A percentile compares a stretch with the other conserved stretches of the same genome.
phyloP scores from a whole-genome alignment of 1,140 invertebrate species.

The Hestina assimilis region DNA sequence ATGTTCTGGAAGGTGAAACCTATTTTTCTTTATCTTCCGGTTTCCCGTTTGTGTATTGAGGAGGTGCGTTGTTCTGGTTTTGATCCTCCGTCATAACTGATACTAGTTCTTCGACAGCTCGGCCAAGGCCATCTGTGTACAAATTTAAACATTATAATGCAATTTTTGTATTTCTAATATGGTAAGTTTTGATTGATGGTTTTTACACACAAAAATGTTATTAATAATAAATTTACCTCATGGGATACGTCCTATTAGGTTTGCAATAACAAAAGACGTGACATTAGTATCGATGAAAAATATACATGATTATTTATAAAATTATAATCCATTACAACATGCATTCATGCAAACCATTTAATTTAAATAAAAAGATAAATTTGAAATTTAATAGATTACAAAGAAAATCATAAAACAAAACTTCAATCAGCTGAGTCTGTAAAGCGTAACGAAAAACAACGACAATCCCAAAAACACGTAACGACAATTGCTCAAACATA shows the following conservation, averaged over 20 bases:
- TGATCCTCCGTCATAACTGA: slow-evolving; percentile 91
- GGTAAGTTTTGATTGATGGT: too few species aligned
- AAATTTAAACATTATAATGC: too few species aligned
- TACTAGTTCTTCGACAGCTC: slow-evolving; percentile 91
- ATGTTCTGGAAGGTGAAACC: slow-evolving; percentile 23
- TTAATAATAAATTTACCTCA: slow-evolving; percentile 57
- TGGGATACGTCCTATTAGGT: slow-evolving; percentile 64
- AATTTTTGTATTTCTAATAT: too few species aligned
- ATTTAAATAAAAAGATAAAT: neutral
- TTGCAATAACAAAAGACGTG: slow-evolving; percentile 38
- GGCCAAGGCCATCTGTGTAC: slow-evolving; percentile 87
- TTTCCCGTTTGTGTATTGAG: slow-evolving; percentile 69
- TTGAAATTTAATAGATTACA: slow-evolving; percentile 9
- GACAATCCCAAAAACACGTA: neutral
- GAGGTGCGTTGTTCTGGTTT: slow-evolving; percentile 50
- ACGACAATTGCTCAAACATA: slow-evolving; percentile 1
- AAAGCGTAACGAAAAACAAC: slow-evolving; percentile 13
- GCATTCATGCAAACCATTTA: slow-evolving; percentile 4
- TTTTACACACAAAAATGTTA: neutral
- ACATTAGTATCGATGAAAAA: slow-evolving; percentile 6
- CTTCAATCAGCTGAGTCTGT: neutral
- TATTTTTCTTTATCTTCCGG: slow-evolving; percentile 50
- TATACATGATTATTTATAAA: neutral
- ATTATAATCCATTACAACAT: slow-evolving; percentile 13
- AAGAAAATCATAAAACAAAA: slow-evolving; percentile 9